Base-by-base conservation (phyloP, 2,888 invertebrate genomes). In the Rotaria sp. region DNA sequence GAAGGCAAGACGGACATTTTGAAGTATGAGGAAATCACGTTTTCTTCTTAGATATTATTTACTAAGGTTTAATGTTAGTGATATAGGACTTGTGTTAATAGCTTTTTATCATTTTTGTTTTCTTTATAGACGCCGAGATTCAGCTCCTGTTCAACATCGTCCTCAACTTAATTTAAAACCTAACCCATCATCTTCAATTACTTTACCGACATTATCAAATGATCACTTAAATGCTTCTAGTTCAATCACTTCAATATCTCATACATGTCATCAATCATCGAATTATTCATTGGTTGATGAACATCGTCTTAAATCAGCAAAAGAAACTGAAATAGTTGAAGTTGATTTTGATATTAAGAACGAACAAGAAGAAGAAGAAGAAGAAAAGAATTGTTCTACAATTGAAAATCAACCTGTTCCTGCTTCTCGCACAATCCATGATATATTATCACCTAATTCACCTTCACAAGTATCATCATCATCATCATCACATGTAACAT, bases 401-500 rank as follows among this genome's bases (percentile, higher is more conserved):
- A 15, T 50, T 45, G 18, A 41, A 80, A 80, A 26, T n/a, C 80
- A 41, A n/a, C 45, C 45, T 11, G 5, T 45, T n/a, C 45, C 45
- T 45, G 11, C 26, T 80, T 80, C 10, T 80, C 80, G 80, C 10
- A 80, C 45, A 15, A 80, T 80, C 13, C 26, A 80, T 80, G 80
- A 80, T 80, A 15, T 26, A n/a, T n/a, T 45, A 45, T 45, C 80
- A 45, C 11, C 80, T 5, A 35, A 30, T 3, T n/a, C 45, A 45
- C 18, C 67, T 7, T 35, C 35, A 35, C 35, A n/a, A n/a, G n/a
- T n/a, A n/a, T n/a, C n/a, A n/a, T n/a, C 35, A 21, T 21, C 35
- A 80, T 80, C 80, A 45, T 80, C 80, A 24, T 80, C 80, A 13
- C 80, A n/a, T 18, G 8, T 45, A n/a, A 41, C 80, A 80, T 80